These are phyloP conservation scores for Cololabis saira DNA, from an alignment of 2,113 vertebrate species.

Conservation along the genomic window DNA sequence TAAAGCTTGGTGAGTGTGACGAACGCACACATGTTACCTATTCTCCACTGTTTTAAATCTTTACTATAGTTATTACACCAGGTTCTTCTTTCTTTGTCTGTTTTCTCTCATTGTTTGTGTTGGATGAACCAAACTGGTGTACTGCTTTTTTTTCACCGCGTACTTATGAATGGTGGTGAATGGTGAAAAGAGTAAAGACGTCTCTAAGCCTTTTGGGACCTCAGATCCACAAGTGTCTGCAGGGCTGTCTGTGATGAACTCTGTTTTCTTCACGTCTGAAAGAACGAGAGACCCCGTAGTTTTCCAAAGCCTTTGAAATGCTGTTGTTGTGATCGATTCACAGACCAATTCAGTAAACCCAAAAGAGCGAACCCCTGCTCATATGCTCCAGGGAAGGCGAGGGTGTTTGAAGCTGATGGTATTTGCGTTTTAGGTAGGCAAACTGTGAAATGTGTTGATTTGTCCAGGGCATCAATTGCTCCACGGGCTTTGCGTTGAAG, in stretches of 20 bases:
- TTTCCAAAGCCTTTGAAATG: conserved; percentile 69
- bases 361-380: conserved; percentile 60
- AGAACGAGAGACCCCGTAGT: conserved; percentile 60
- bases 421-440: conserved; percentile 67
- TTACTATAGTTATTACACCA: not conserved
- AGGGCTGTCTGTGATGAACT: conserved; percentile 67
- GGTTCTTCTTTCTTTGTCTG: conserved; percentile 19
- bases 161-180: conserved; percentile 47
- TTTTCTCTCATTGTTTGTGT: conserved; percentile 46
- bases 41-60: conserved; percentile 28
- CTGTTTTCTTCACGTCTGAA: conserved; percentile 59
- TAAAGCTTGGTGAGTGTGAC: conserved; percentile 51
- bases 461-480: conserved; percentile 68
- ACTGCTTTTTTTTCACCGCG: conserved; percentile 50
- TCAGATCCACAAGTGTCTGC: conserved; percentile 68
- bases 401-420: conserved; percentile 65
- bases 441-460: conserved; percentile 65
- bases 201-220: conserved; percentile 58
- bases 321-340: conserved; percentile 72
- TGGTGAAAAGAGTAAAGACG: conserved; percentile 57
- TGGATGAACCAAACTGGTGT: conserved; percentile 29
- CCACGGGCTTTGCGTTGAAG: conserved; percentile 67
- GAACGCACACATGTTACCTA: conserved; percentile 41
- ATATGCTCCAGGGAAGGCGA: conserved; percentile 63
- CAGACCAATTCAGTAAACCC: conserved; percentile 63